Percentiles rank a stretch among this genome's conserved stretches.
phyloP scores from a whole-genome alignment of 1,140 invertebrate species.

The Hermetia illucens region DNA sequence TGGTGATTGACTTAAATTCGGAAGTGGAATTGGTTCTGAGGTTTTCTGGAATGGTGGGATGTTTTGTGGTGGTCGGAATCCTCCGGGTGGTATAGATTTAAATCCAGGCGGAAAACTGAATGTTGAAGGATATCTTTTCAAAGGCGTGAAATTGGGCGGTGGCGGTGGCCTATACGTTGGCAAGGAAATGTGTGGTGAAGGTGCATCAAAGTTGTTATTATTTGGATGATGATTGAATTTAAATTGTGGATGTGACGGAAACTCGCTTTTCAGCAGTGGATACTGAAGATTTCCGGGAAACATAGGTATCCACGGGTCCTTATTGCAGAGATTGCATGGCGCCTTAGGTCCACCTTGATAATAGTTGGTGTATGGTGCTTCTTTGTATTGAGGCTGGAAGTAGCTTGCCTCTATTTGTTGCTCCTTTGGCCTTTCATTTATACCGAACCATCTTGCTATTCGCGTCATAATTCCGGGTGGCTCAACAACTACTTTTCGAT shows the following conservation, averaged over 20 bases:
- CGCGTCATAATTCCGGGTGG: constrained; percentile 21
- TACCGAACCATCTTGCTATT: constrained; percentile 24
- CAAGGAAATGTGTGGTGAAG: constrained; percentile 1
- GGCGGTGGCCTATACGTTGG: constrained; percentile 14
- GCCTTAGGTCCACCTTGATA: constrained; percentile 30
- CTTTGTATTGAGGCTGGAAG: background rate
- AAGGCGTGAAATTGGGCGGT: constrained; percentile 11
- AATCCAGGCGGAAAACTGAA: constrained; percentile 1
- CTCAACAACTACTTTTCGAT: background rate
- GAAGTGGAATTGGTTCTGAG: constrained; percentile 38
- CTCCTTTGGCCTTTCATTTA: background rate
- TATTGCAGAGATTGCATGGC: constrained; percentile 58
- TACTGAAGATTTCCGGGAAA: constrained; percentile 32
- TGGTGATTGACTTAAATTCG: constrained; percentile 35
- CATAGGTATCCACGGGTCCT: constrained; percentile 63
- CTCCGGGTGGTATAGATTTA: constrained; percentile 5
- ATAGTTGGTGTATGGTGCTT: constrained; percentile 8
- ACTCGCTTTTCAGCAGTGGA: constrained; percentile 13
- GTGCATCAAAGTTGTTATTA: constrained; percentile 4
- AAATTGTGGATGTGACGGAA: background rate
- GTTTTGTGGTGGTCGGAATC: constrained; percentile 9
- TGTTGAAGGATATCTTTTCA: background rate
- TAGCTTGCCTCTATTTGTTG: background rate
- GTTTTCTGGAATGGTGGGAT: constrained; percentile 34
- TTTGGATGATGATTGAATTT: constrained; percentile 6